Evolutionary conservation across 2,113 vertebrate species (phyloP).

Genomic region (Aramus guarauna): DNA sequence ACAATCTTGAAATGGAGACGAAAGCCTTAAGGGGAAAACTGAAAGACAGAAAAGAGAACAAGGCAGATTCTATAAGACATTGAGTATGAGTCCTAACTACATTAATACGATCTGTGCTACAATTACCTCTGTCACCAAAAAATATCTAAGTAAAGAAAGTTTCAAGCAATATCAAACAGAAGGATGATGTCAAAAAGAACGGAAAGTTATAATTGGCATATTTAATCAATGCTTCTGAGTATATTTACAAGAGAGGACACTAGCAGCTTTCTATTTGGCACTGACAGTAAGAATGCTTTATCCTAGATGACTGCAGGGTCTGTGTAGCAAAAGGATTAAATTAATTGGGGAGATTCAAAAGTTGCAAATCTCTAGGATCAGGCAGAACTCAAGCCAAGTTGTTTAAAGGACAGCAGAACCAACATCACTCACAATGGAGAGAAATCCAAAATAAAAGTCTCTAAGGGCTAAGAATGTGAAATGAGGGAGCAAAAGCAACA

Average conservation of each 20-base stretch:
- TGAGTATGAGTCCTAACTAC: background rate
- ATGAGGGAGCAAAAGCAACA: background rate
- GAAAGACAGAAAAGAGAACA: background rate
- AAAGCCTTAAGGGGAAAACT: background rate
- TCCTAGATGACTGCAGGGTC: conserved; percentile 1
- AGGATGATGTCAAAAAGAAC: background rate
- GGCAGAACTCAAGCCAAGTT: background rate
- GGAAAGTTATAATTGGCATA: background rate
- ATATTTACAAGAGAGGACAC: background rate
- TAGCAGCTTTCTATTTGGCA: background rate
- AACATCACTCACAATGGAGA: background rate
- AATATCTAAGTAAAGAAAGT: background rate
- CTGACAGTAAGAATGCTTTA: conserved; percentile 13
- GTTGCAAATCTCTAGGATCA: conserved; percentile 51
- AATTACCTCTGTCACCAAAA: background rate
- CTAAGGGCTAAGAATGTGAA: background rate
- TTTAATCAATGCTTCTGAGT: conserved; percentile 1
- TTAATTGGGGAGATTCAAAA: conserved; percentile 25
- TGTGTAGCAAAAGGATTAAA: conserved; percentile 39
- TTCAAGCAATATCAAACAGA: background rate
- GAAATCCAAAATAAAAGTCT: background rate
- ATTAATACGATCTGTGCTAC: background rate
- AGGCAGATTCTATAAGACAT: background rate
- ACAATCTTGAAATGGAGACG: background rate
- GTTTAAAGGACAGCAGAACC: conserved; percentile 6